Evolutionary conservation across 2,888 invertebrate genomes (phyloP), one percentile per base, ranked within the genome.

Genomic region (Unio pictorum): DNA sequence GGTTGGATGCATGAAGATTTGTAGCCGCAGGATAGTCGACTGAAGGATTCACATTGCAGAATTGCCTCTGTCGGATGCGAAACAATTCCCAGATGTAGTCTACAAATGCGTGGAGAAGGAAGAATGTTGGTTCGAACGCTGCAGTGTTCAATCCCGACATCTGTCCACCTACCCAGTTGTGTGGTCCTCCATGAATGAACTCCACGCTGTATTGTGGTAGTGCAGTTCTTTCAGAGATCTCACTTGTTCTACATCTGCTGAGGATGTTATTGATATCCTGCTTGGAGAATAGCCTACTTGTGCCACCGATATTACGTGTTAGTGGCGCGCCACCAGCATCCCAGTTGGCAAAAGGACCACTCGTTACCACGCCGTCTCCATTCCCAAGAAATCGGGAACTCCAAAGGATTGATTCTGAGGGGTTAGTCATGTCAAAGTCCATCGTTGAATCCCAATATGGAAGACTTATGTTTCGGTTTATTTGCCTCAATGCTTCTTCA

Each of bases 31-130:
- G 81, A 65, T 81, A 81, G 62, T 81, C 81, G 11, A 28, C 61
- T 6, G 58, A 57, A 4, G 83, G 79, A 61, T 82, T 75, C 1
- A 78, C 74, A 11, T 77, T 69, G 45, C 80, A 76, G 20, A 23
- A 54, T 8, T 68, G 56, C n/a, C 71, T 72, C 15, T 81, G 82
- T n/a, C 74, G 71, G 8, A 70, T 71, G 20, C 84, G 73, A 68
- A 85, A 86, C 54, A 79, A 55, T 59, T 83, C 82, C 83, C 84
- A 85, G 8, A 85, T 67, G 71, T 81, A 82, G 69, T 86, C 86
- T n/a, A 85, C 78, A 61, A 81, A 85, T 2, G 83, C 76, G 67
- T 85, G 85, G 61, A 84, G 82, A 28, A 85, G 62, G 73, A 84
- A 84, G 74, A 85, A 86, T 45, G 79, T 67, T 2, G 84, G 84